Conservation (phyloP, 64 coral and sea anemone genomes). For the Montipora capricornis region DNA sequence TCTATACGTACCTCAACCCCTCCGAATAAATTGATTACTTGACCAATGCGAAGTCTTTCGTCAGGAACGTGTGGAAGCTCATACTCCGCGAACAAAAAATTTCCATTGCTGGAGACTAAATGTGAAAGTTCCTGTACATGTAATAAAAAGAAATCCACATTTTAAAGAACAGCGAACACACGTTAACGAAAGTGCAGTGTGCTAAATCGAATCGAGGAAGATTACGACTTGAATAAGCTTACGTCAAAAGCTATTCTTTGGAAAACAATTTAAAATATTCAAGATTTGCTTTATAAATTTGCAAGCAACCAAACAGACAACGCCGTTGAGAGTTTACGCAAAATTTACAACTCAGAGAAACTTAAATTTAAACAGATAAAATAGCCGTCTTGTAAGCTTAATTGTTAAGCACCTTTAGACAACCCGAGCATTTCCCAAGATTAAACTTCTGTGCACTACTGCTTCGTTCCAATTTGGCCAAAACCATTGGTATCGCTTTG, state of each 20-base stretch:
- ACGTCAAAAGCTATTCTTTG: slow-evolving; percentile 8
- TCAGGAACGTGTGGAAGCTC: slow-evolving; percentile 24
- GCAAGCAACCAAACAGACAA: background rate
- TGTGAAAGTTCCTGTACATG: slow-evolving; percentile 45
- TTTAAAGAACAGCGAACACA: background rate
- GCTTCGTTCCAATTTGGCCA: slow-evolving; percentile 58
- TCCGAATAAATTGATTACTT: slow-evolving; percentile 83
- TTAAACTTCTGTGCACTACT: slow-evolving; percentile 71
- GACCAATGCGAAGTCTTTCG: slow-evolving; percentile 55
- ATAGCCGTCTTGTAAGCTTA: too few species aligned
- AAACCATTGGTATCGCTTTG: slow-evolving; percentile 70
- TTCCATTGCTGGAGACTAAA: slow-evolving; percentile 22
- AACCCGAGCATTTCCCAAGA: slow-evolving; percentile 46
- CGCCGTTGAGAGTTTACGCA: background rate
- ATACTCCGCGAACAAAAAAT: slow-evolving; percentile 1
- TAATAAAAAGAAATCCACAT: slow-evolving; percentile 1
- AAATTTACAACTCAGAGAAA: background rate
- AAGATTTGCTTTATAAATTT: background rate
- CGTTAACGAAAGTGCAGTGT: background rate
- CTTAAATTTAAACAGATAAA: background rate
- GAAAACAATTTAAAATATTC: slow-evolving; percentile 6
- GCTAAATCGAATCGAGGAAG: background rate
- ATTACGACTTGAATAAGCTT: background rate
- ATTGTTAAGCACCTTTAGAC: slow-evolving; percentile 60
- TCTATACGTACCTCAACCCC: slow-evolving; percentile 86